Evolutionary conservation across 1,140 invertebrate species (phyloP), one percentile per base, ranked within the genome.

Genomic region (Trachymyrmex septentrionalis): DNA sequence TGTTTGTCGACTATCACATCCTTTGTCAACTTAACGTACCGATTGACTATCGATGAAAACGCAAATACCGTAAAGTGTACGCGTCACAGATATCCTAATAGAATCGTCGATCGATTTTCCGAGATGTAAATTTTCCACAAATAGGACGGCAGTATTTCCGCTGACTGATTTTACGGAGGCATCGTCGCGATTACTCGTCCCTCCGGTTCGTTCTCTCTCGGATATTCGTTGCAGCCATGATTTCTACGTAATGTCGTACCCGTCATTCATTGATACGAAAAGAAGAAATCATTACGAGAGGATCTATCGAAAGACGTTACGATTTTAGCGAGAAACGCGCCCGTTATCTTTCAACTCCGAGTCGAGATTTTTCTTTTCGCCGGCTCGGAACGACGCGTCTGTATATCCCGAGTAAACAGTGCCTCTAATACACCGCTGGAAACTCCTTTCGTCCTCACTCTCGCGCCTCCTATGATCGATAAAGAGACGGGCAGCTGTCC

Each of bases 381-480:
- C 30, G n/a, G 16, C 4, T 71, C 21, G 44, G 24, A 78, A 53
- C 3, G n/a, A 24, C 59, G 61, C 48, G 48, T 82, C 14, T 82
- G 12, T 59, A 57, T 14, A 48, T 30, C 21, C 24, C 57, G 38
- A 61, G 38, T 50, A 84, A 84, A 84, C 55, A 73, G 24, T 63
- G 80, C 24, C 66, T 82, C 34, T 21, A 72, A 61, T 66, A 53
- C 76, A 21, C 30, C 14, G 38, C 53, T 16, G 55, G 67, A 14
- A 27, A 59, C n/a, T 72, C 55, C 19, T 53, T 48, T 38, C 69
- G 50, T 64, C 67, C 57, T 66, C 55, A 1, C 48, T 53, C 44
- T 53, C 72, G 82, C 30, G 27, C 27, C 59, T 85, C 44, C 30
- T 21, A 21, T 69, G 71, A 90, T 90, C 84, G 84, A 82, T 86